phyloP scores from a whole-genome alignment of 2,797 vertebrate species.

The Protosalanx chinensis region DNA sequence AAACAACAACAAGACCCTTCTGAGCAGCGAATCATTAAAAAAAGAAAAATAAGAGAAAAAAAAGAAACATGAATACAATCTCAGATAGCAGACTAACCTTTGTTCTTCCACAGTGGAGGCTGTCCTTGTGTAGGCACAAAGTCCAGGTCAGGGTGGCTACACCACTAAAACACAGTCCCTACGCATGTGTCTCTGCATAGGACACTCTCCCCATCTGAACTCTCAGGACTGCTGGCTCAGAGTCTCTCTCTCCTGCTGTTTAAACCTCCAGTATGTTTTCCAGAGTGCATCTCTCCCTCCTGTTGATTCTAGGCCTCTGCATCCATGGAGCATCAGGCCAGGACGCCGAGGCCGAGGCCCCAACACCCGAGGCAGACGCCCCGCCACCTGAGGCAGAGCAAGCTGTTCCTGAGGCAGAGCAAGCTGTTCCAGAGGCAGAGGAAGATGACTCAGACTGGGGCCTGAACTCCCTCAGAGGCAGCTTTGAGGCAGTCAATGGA shows the following conservation, averaged over 20 bases:
- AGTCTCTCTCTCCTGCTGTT: background rate
- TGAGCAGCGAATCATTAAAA: background rate
- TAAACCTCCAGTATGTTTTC: constrained; percentile 44
- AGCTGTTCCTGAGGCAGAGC: constrained; percentile 11
- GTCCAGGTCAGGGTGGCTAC: constrained; percentile 53
- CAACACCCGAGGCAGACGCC: constrained; percentile 10
- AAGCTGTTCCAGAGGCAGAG: constrained; percentile 38
- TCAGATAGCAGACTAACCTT: constrained; percentile 65
- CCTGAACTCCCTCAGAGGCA: constrained; percentile 74
- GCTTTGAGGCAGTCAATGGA: constrained; percentile 82
- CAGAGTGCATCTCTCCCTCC: constrained; percentile 33
- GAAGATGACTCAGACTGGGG: constrained; percentile 77
- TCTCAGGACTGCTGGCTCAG: background rate
- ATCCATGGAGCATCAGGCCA: constrained; percentile 33
- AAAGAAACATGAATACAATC: constrained; percentile 16
- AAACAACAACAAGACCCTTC: background rate
- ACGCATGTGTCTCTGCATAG: constrained; percentile 8
- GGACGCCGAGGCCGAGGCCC: constrained; percentile 26
- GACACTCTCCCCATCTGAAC: constrained; percentile 14
- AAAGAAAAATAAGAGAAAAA: constrained; percentile 11
- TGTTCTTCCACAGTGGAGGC: constrained; percentile 65
- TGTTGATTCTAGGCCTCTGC: constrained; percentile 49
- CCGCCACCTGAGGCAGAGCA: constrained; percentile 19
- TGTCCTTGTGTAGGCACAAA: constrained; percentile 55
- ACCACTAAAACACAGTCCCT: constrained; percentile 16